These are phyloP conservation scores for Fragum sueziense DNA, from an alignment of 2,888 invertebrate species.

Conservation along the genomic window DNA sequence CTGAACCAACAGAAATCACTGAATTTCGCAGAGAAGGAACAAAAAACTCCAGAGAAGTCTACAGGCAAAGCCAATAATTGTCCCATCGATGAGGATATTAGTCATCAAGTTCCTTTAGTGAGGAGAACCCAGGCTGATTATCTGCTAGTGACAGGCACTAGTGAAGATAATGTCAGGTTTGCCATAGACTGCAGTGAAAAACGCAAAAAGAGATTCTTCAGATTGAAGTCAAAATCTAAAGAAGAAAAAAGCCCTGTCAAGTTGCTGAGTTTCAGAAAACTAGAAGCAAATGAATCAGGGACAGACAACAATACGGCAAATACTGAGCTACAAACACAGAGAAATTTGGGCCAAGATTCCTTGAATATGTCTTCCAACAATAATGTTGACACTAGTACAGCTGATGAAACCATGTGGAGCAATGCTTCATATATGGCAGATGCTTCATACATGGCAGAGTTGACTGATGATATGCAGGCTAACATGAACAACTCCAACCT, in stretches of 20 bases:
- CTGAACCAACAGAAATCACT: background rate
- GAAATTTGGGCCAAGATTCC: too few relatives aligned
- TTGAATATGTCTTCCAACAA: too few relatives aligned
- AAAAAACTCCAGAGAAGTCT: background rate
- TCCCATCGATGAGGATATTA: background rate
- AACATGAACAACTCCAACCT: too few relatives aligned
- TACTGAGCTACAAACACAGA: too few relatives aligned
- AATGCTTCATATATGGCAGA: too few relatives aligned
- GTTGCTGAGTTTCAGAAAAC: constrained; percentile 30
- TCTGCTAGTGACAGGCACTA: background rate
- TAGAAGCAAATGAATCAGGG: constrained; percentile 5
- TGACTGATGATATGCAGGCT: too few relatives aligned
- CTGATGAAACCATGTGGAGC: too few relatives aligned
- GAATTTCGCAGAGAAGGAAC: background rate
- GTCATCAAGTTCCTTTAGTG: background rate
- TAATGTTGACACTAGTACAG: too few relatives aligned
- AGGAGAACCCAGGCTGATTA: constrained; percentile 3
- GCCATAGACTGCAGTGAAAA: constrained; percentile 36
- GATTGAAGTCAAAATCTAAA: background rate
- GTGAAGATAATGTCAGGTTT: constrained; percentile 3
- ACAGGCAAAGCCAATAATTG: background rate
- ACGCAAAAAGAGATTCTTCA: constrained; percentile 40
- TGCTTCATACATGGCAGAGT: too few relatives aligned
- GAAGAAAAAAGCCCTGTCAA: constrained; percentile 26
- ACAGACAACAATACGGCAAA: too few relatives aligned